Evolutionary conservation across 2,888 invertebrate genomes (phyloP), one percentile per base, ranked within the genome.

Genomic region (Sinodicranocentrus sp.): DNA sequence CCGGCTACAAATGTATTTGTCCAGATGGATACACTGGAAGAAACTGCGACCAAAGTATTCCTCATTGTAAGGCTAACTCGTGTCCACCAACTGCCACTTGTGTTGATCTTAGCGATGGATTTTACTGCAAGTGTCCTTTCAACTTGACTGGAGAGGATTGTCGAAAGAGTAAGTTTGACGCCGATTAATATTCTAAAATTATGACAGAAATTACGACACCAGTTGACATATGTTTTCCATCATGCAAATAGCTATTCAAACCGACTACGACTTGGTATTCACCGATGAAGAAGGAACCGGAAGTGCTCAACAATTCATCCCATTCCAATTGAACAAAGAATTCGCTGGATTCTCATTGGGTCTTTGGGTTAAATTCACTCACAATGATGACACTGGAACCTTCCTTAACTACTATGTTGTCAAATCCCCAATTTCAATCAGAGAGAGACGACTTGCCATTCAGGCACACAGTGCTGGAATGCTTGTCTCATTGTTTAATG

Each of bases 221-320:
- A 33, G 23, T 26, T 25, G 17, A 57, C n/a, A 15, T 83, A 73
- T 26, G 43, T 88, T 89, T 85, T 79, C 86, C 88, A 13, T 52
- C 52, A 13, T 39, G 39, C 39, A 5, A 39, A 39, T 13, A 39
- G 39, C 39, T 39, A 39, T 39, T 13, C 39, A 39, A 91, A 96
- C 97, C n/a, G 97, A 98, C 91, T 99, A 98, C 91, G 98, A 99
- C 90, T 92, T 99, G 10, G 97, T 96, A 93, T 98, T 99, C 91
- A 96, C 97, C 89, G 97, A 98, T 90, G 91, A 91, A 67, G 94
- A 96, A 61, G 92, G 95, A 15, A 94, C 97, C 15, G 97, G 97
- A 84, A 96, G 96, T 89, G 98, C 98, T 2, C 95, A 97, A 25
- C 95, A 98, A 91, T 94, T 97, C 15, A 95, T 98, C 89, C 98